A percentile compares a stretch with the other conserved stretches of the same genome.
Conservation (phyloP, 2,888 invertebrate species). For the Hemithea aestivaria region DNA sequence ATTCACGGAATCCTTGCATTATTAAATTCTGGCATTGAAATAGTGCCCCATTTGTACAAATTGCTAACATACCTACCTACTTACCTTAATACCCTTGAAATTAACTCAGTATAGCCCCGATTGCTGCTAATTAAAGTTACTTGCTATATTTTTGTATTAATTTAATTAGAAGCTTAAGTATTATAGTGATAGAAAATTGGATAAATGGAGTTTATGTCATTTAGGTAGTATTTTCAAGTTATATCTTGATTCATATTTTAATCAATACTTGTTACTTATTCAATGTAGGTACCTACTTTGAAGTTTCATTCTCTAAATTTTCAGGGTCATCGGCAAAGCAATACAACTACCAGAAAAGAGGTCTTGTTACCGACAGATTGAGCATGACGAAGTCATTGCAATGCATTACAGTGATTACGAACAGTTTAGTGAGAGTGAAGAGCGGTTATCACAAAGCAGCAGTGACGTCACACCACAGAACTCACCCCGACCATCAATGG, state of each 20-base stretch:
- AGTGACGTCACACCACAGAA: slow-evolving; percentile 69
- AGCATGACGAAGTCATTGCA: slow-evolving; percentile 67
- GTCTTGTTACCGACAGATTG: slow-evolving; percentile 50
- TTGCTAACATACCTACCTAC: slow-evolving; percentile 7
- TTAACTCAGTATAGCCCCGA: too few relatives aligned
- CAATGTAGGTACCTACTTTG: slow-evolving; percentile 4
- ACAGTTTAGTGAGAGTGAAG: slow-evolving; percentile 66
- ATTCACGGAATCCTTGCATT: too few relatives aligned
- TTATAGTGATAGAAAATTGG: too few relatives aligned
- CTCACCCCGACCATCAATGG: slow-evolving; percentile 57
- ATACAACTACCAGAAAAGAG: slow-evolving; percentile 56
- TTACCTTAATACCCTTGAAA: slow-evolving; percentile 7
- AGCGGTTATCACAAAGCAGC: slow-evolving; percentile 66
- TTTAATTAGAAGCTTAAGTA: too few relatives aligned
- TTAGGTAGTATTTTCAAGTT: too few relatives aligned
- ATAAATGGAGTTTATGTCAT: too few relatives aligned
- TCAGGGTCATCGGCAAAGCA: slow-evolving; percentile 65
- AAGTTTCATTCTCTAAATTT: slow-evolving; percentile 31
- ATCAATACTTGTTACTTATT: too few relatives aligned
- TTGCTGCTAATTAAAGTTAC: too few relatives aligned
- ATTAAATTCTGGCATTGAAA: too few relatives aligned
- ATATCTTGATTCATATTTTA: too few relatives aligned
- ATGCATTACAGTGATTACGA: slow-evolving; percentile 69
- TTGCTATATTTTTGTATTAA: too few relatives aligned
- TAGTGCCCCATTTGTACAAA: background rate